Conservation (phyloP, 2,888 invertebrate genomes). For the Limnephilus rhombicus region DNA sequence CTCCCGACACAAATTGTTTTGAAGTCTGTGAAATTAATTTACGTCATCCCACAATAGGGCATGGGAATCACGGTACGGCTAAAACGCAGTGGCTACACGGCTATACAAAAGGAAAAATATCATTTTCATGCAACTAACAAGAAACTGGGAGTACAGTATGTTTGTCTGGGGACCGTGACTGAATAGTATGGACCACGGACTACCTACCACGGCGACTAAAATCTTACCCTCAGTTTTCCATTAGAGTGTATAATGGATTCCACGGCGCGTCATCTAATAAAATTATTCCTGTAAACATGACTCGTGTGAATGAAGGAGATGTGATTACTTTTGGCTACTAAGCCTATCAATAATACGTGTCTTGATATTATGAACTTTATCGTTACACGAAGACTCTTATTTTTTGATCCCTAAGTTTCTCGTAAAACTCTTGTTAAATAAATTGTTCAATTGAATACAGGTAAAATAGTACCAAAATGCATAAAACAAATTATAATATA, state of each 20-base stretch:
- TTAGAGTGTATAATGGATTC: slow-evolving; percentile 60
- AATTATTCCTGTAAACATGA: slow-evolving; percentile 54
- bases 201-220: neutral
- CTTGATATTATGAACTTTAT: neutral
- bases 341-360: neutral
- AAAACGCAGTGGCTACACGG: neutral
- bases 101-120: slow-evolving; percentile 59
- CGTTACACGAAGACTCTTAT: neutral
- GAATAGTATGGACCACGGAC: neutral
- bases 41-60: slow-evolving; percentile 58
- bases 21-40: slow-evolving; percentile 54
- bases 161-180: slow-evolving; percentile 48
- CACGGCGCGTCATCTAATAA: slow-evolving; percentile 52
- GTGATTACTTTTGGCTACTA: slow-evolving; percentile 7
- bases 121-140: slow-evolving; percentile 59
- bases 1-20: slow-evolving; percentile 35
- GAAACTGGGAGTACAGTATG: slow-evolving; percentile 24
- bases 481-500: no score
- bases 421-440: no score
- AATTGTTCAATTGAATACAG: no score
- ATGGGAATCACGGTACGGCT: slow-evolving; percentile 59
- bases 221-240: slow-evolving; percentile 50
- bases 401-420: neutral
- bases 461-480: no score
- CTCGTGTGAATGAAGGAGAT: slow-evolving; percentile 32